A percentile compares a stretch with the other conserved stretches of the same genome.
These are phyloP conservation scores for Falco concolor DNA, from an alignment of 2,797 vertebrate species.

Conservation along the genomic window DNA sequence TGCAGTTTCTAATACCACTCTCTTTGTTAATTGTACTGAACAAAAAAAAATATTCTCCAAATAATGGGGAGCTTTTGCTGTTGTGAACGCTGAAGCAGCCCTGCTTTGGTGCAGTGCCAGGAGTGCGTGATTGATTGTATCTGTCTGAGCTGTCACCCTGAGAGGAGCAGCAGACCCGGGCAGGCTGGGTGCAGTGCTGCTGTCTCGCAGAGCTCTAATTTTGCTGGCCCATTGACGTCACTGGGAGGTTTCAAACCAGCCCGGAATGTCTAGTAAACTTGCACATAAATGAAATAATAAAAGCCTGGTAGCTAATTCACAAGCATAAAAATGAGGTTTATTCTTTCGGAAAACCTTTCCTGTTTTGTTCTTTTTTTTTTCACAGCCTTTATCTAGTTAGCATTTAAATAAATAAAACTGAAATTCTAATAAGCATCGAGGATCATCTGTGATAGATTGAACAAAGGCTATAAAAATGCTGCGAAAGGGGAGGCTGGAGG, in stretches of 20 bases:
- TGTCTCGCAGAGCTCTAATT: slow-evolving; percentile 65
- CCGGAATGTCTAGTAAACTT: slow-evolving; percentile 46
- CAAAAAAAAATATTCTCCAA: neutral
- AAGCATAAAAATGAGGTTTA: neutral
- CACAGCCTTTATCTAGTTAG: neutral
- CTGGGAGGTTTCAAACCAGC: slow-evolving; percentile 63
- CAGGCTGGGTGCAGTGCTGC: slow-evolving; percentile 61
- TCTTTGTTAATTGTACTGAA: neutral
- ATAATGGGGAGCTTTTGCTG: neutral
- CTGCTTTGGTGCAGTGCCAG: slow-evolving; percentile 43
- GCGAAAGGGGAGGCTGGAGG: neutral
- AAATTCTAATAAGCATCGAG: neutral
- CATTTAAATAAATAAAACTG: neutral
- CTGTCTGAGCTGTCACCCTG: slow-evolving; percentile 66
- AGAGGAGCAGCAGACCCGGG: slow-evolving; percentile 60
- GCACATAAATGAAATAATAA: slow-evolving; percentile 32
- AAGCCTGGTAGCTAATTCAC: neutral
- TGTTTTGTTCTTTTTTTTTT: neutral
- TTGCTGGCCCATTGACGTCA: slow-evolving; percentile 75
- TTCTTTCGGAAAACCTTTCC: neutral
- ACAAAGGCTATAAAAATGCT: neutral
- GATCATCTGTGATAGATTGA: neutral
- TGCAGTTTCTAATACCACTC: accelerated
- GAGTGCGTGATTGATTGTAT: slow-evolving; percentile 64
- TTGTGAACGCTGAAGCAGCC: slow-evolving; percentile 28